These are phyloP conservation scores for Eurystomus gularis DNA, from an alignment of 2,113 vertebrate genomes.

Conservation along the genomic window DNA sequence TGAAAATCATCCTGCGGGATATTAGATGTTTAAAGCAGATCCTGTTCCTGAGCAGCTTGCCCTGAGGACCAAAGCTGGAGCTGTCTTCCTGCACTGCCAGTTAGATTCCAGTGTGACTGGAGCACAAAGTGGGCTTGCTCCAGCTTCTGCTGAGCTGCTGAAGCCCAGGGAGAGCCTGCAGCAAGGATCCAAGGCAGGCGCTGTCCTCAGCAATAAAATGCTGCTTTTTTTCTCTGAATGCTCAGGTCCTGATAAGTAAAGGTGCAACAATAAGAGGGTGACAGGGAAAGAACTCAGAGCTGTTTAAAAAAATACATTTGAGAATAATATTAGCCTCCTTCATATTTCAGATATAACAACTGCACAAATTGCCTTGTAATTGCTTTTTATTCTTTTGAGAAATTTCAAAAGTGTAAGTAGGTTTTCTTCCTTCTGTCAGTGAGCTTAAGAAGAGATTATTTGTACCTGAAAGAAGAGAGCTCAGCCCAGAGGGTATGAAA, in stretches of 20 bases:
- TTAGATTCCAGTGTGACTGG: not conserved
- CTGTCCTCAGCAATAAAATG: not conserved
- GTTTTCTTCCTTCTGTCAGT: not conserved
- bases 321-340: conserved; percentile 23
- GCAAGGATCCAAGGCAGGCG: not conserved
- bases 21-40: not conserved
- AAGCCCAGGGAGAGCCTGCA: not conserved
- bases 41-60: not conserved
- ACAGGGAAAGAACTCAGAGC: not conserved
- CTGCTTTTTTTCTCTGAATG: conserved; percentile 7
- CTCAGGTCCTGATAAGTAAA: not conserved
- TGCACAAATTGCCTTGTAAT: not conserved
- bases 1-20: not conserved
- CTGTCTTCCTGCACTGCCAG: not conserved
- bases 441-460: not conserved
- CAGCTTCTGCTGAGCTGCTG: not conserved
- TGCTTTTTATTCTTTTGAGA: not conserved
- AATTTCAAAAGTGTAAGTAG: not conserved
- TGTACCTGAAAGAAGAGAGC: not conserved
- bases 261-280: not conserved
- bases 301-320: not conserved
- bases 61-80: not conserved
- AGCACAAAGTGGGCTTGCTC: not conserved
- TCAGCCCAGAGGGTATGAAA: not conserved
- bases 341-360: not conserved